Evolutionary conservation across 1,140 invertebrate species (phyloP), one percentile per base, ranked within the genome.

Genomic region (Papilio polytes): DNA sequence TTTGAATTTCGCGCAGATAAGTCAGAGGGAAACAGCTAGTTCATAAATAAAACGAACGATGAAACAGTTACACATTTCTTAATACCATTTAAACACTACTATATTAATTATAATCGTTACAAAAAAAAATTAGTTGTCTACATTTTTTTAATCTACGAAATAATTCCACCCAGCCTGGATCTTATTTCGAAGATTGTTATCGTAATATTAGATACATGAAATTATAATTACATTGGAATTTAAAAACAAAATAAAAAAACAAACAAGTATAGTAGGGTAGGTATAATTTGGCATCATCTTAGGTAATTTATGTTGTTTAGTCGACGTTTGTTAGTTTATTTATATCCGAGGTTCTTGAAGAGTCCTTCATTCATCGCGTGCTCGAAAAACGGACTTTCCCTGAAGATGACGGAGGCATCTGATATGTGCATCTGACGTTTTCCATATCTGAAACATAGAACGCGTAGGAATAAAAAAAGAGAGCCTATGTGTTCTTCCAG

Each of bases 351-450:
- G 48, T 86, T 90, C 83, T 93, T 92, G 66, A 93, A 92, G 8
- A 91, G 74, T 1, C 82, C 83, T 22, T 93, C 90, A 74, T 92
- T 90, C 8, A 88, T 73, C 12, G 84, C 78, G 83, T 92, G 86
- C 1, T 92, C 93, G 82, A 92, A 89, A 73, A 91, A 88, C 7
- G 93, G 93, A 20, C 89, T 89, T 66, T 94, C 93, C 76, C 90
- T 81, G 87, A 94, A 93, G 31, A 36, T 93, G 0, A 94, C 92
- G 0, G 93, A 94, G 9, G 92, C 91, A 78, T 94, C 93, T 6
- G 93, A 88, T 91, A 94, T 93, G 73, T 92, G 92, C 93, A 94
- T 94, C 84, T 92, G 92, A 51, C 93, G 84, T 79, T 94, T 94
- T 22, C 93, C 93, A 53, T 94, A 94, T 87, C 93, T 94, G 89